A percentile compares a stretch with the other conserved stretches of the same genome.
These are phyloP conservation scores for Pentalonia nigronervosa DNA, from an alignment of 1,140 invertebrate genomes.

Conservation along the genomic window DNA sequence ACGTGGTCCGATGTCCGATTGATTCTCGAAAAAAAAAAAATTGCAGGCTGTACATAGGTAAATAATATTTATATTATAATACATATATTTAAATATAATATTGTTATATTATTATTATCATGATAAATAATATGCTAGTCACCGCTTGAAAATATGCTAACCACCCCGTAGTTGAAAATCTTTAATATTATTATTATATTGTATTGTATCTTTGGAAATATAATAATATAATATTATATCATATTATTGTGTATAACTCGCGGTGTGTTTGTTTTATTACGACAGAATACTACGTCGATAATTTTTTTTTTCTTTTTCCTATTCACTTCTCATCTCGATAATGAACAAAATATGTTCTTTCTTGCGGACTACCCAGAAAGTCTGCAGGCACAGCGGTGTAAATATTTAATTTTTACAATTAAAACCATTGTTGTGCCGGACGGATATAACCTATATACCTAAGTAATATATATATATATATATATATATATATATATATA, in stretches of 20 bases:
- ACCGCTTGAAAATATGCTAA: slow-evolving; percentile 54
- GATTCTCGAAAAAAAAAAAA: neutral
- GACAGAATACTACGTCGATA: neutral
- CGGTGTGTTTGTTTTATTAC: neutral
- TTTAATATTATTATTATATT: slow-evolving; percentile 28
- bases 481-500: neutral
- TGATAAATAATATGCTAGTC: slow-evolving; percentile 42
- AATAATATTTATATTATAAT: neutral
- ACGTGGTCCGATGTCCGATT: neutral
- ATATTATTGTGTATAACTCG: neutral
- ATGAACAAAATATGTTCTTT: neutral
- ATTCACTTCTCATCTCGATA: neutral
- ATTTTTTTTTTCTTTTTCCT: neutral
- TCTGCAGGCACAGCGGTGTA: no score
- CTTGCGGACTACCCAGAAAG: no score
- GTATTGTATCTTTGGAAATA: slow-evolving; percentile 31
- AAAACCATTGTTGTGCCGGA: neutral
- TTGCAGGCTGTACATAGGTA: neutral
- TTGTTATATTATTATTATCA: slow-evolving; percentile 33
- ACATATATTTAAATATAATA: neutral
- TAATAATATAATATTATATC: neutral
- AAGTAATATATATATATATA: no score
- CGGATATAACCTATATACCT: neutral
- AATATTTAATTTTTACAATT: slow-evolving; percentile 33
- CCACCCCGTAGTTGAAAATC: slow-evolving; percentile 38